A percentile compares a stretch with the other conserved stretches of the same genome.
Conservation (phyloP, 2,888 invertebrate genomes). For the Tinea trinotella region DNA sequence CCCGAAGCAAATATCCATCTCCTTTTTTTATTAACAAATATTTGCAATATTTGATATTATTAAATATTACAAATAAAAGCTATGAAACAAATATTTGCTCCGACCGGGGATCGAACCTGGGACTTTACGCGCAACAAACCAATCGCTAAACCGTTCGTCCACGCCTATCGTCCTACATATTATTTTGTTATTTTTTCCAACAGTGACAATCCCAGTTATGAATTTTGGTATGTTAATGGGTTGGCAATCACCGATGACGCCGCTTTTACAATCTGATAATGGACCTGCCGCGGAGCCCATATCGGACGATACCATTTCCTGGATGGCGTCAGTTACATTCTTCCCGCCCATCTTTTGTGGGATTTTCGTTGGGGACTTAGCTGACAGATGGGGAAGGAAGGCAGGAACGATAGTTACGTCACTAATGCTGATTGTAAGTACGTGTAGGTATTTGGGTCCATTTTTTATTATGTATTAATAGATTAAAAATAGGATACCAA, state of each 20-base stretch:
- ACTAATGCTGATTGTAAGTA: constrained; percentile 67
- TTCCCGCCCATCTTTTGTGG: constrained; percentile 70
- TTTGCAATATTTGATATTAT: too few species aligned
- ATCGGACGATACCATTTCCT: constrained; percentile 62
- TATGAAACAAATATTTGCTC: too few species aligned
- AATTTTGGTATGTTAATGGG: constrained; percentile 72
- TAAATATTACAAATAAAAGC: too few species aligned
- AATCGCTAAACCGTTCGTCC: too few species aligned
- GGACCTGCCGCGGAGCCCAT: constrained; percentile 64
- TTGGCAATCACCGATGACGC: constrained; percentile 73
- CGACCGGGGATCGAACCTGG: too few species aligned
- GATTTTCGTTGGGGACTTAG: constrained; percentile 64
- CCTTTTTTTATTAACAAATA: too few species aligned
- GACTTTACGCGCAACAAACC: too few species aligned
- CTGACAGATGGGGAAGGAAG: constrained; percentile 69
- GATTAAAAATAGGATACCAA: too few species aligned
- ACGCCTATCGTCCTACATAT: too few species aligned
- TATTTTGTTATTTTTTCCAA: constrained; percentile 21
- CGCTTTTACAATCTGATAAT: constrained; percentile 53
- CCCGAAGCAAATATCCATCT: too few species aligned
- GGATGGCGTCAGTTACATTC: constrained; percentile 72
- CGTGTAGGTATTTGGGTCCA: background rate
- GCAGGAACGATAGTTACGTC: constrained; percentile 63
- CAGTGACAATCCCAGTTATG: constrained; percentile 70
- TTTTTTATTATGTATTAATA: background rate